Percentiles rank a stretch among this genome's conserved stretches.
phyloP scores from a whole-genome alignment of 2,113 vertebrate species.

The Nesogale talazaci region DNA sequence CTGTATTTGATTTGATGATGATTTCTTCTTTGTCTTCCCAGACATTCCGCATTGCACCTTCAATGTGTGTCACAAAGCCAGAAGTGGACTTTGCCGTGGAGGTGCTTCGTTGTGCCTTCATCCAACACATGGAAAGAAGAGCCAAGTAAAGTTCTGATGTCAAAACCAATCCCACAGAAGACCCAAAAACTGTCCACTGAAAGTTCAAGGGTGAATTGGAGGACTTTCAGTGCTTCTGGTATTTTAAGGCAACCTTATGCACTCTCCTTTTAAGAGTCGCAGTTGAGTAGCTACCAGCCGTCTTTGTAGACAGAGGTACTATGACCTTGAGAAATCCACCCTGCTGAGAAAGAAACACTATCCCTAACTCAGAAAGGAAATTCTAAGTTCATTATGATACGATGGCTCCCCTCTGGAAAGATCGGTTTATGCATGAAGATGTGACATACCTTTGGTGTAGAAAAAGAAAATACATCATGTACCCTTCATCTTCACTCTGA shows the following conservation, averaged over 20 bases:
- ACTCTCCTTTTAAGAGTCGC: background rate
- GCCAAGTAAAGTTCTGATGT: constrained; percentile 16
- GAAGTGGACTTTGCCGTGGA: constrained; percentile 92
- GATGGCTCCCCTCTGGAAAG: background rate
- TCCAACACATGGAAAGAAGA: constrained; percentile 85
- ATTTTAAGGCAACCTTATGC: background rate
- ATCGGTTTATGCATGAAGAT: background rate
- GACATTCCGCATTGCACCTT: constrained; percentile 94
- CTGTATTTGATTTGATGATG: background rate
- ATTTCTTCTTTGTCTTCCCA: constrained; percentile 69
- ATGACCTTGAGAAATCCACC: background rate
- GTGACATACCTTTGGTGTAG: background rate
- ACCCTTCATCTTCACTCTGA: background rate
- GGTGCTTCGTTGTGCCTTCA: constrained; percentile 89
- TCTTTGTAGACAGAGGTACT: background rate
- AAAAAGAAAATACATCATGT: background rate
- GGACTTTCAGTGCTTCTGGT: background rate
- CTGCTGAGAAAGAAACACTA: background rate
- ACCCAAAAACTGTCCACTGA: constrained; percentile 5
- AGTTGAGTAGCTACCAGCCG: background rate
- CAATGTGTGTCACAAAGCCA: constrained; percentile 94
- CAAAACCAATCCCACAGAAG: background rate
- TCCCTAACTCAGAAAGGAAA: background rate
- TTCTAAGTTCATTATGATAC: background rate
- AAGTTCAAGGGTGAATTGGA: background rate